Conservation (phyloP, 2,888 invertebrate species). For the Hirudinaria manillensis region DNA sequence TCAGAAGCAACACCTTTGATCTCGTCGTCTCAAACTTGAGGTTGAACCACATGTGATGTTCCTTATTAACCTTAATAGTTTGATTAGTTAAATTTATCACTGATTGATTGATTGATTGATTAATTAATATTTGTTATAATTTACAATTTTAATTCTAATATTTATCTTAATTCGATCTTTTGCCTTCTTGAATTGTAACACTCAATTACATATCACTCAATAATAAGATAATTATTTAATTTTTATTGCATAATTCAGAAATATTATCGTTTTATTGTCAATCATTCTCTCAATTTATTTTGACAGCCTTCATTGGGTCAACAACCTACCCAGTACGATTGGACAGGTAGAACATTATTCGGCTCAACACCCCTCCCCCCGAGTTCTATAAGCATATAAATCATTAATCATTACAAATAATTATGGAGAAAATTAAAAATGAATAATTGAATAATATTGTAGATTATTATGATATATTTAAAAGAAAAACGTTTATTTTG, state of each 20-base stretch:
- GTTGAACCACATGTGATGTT: constrained; percentile 43
- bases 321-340: constrained; percentile 77
- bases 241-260: no score
- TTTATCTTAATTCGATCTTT: no score
- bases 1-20: constrained; percentile 74
- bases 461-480: no score
- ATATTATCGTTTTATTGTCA: no score
- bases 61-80: not conserved
- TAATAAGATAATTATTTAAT: no score
- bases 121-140: not conserved
- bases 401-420: no score
- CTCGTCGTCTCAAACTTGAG: constrained; percentile 73
- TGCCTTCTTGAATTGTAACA: not conserved
- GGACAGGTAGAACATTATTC: constrained; percentile 45
- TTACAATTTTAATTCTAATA: no score
- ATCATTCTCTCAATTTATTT: no score
- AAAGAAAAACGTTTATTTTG: no score
- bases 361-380: no score
- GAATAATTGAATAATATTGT: no score
- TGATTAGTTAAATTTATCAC: not conserved
- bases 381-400: not conserved
- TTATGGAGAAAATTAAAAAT: constrained; percentile 1
- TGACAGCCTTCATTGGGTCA: constrained; percentile 86
- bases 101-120: not conserved
- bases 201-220: no score